phyloP scores from a whole-genome alignment of 2,888 invertebrate genomes.

The Acrocera orbiculus region DNA sequence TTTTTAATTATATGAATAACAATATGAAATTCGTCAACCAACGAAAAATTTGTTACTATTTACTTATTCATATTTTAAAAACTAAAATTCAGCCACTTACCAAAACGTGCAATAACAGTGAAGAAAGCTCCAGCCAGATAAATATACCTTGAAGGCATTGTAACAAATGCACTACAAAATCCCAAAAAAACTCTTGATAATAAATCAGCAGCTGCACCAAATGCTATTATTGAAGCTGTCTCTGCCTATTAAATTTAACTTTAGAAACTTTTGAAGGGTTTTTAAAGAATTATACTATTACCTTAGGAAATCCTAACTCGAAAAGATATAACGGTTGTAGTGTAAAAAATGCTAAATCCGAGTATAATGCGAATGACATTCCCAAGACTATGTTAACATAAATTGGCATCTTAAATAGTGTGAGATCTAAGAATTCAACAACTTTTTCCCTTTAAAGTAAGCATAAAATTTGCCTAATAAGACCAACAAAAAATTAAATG shows the following conservation, averaged over 20 bases:
- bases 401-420: constrained; percentile 41
- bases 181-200: constrained; percentile 42
- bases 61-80: too few relatives aligned
- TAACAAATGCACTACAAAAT: constrained; percentile 38
- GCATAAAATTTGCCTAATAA: too few relatives aligned
- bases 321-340: constrained; percentile 41
- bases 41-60: too few relatives aligned
- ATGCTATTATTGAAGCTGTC: constrained; percentile 48
- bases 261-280: neutral
- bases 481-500: too few relatives aligned
- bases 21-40: too few relatives aligned
- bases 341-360: constrained; percentile 52
- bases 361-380: constrained; percentile 46
- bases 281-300: constrained; percentile 11
- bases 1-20: too few relatives aligned
- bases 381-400: constrained; percentile 54
- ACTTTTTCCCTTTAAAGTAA: constrained; percentile 32
- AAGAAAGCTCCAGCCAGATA: constrained; percentile 46
- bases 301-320: constrained; percentile 24
- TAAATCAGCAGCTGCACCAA: constrained; percentile 51
- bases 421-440: constrained; percentile 43
- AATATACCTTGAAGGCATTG: constrained; percentile 43
- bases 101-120: constrained; percentile 48
- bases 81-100: constrained; percentile 36
- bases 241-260: constrained; percentile 32